A percentile compares a stretch with the other conserved stretches of the same genome.
These are phyloP conservation scores for Trichonephila clavata DNA, from an alignment of 1,140 invertebrate genomes.

Conservation along the genomic window DNA sequence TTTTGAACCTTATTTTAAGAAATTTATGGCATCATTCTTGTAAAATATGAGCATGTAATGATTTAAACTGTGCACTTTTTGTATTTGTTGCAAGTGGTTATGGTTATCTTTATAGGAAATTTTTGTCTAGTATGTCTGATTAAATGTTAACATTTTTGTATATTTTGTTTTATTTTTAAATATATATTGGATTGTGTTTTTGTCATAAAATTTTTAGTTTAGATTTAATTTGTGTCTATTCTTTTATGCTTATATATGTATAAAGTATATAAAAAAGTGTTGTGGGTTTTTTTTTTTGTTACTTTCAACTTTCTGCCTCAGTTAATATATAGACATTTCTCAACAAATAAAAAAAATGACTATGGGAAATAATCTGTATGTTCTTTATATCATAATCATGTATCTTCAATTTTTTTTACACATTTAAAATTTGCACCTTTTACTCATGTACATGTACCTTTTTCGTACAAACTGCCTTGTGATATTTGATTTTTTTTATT, in stretches of 20 bases:
- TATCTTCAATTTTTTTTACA: background rate
- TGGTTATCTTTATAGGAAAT: background rate
- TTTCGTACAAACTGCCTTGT: conserved; percentile 21
- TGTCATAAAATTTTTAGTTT: background rate
- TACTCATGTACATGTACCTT: background rate
- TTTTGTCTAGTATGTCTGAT: background rate
- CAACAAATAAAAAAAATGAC: background rate
- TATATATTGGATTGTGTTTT: background rate
- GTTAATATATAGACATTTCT: background rate
- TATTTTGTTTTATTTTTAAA: background rate
- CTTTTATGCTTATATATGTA: background rate
- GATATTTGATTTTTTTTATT: conserved; percentile 12
- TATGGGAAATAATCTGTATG: background rate
- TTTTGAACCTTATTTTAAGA: background rate
- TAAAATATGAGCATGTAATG: background rate
- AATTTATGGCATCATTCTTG: background rate
- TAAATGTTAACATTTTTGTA: background rate
- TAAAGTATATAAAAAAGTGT: background rate
- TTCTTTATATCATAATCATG: conserved; percentile 7
- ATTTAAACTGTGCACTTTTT: background rate
- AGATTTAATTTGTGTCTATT: background rate
- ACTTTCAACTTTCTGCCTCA: background rate
- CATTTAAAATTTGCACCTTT: background rate
- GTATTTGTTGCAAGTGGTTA: background rate
- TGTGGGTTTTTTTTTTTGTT: background rate